Conservation (phyloP, 2,113 vertebrate genomes). For the Percina caprodes region DNA sequence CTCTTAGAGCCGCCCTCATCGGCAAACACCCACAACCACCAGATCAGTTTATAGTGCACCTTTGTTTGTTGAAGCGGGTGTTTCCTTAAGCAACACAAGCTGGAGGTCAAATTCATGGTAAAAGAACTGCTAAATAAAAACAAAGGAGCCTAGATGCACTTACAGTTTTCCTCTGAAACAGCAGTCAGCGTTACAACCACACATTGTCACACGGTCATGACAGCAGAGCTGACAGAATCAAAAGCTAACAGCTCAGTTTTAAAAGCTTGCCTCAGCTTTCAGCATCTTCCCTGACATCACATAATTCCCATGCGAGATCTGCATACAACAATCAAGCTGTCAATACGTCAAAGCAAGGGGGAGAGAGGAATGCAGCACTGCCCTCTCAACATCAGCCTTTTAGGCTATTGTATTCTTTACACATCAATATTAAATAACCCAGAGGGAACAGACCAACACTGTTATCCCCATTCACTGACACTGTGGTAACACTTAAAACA, state of each 20-base stretch:
- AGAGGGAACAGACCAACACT: background rate
- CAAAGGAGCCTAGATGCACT: background rate
- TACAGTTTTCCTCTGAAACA: conserved; percentile 18
- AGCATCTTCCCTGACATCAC: conserved; percentile 24
- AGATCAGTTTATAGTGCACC: conserved; percentile 24
- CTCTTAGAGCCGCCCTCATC: conserved; percentile 38
- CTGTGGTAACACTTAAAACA: conserved; percentile 17
- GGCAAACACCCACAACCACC: background rate
- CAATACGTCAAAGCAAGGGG: conserved; percentile 51
- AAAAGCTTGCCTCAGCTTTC: conserved; percentile 57
- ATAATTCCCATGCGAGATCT: conserved; percentile 47
- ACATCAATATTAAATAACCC: conserved; percentile 52
- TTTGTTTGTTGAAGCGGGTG: conserved; percentile 40
- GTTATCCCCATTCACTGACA: conserved; percentile 42
- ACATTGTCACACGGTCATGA: conserved; percentile 23
- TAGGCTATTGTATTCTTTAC: conserved; percentile 34
- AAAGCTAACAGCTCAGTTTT: conserved; percentile 32
- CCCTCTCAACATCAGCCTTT: conserved; percentile 32
- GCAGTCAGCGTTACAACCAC: conserved; percentile 19
- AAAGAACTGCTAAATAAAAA: conserved; percentile 9
- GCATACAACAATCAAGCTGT: conserved; percentile 59
- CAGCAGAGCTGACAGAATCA: conserved; percentile 46
- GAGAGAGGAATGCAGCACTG: conserved; percentile 5
- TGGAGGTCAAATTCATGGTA: conserved; percentile 45
- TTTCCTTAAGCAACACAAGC: conserved; percentile 60